Evolutionary conservation across 2,797 vertebrate species (phyloP).

Genomic region (Helostoma temminkii): DNA sequence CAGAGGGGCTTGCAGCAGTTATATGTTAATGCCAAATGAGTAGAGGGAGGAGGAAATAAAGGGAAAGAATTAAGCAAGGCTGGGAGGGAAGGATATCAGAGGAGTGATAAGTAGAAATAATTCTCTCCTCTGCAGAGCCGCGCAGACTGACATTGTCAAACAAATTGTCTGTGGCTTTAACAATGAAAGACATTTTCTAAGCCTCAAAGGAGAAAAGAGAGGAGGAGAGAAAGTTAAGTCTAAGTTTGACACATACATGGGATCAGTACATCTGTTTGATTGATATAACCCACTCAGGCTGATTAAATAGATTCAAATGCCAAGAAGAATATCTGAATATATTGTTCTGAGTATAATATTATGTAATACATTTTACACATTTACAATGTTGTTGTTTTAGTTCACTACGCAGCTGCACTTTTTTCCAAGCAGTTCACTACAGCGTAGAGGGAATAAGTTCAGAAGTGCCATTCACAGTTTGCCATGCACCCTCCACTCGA

Average conservation of each 20-base stretch:
- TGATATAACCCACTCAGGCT: background rate
- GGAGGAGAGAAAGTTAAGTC: constrained; percentile 9
- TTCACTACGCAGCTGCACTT: background rate
- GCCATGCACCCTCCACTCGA: no score
- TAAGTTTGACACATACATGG: background rate
- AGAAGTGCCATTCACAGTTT: background rate
- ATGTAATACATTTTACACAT: background rate
- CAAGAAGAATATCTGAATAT: background rate
- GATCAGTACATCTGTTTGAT: background rate
- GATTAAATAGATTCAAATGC: background rate
- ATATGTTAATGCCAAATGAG: constrained; percentile 79
- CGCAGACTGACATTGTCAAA: constrained; percentile 56
- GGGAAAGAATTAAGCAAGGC: constrained; percentile 64
- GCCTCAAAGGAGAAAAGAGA: constrained; percentile 24
- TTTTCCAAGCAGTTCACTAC: background rate
- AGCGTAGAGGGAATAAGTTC: background rate
- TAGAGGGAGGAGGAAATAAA: constrained; percentile 53
- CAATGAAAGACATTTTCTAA: constrained; percentile 55
- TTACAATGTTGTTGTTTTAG: background rate
- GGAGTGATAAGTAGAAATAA: constrained; percentile 76
- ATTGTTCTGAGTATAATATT: background rate
- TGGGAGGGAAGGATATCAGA: constrained; percentile 60
- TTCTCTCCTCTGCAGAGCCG: constrained; percentile 63
- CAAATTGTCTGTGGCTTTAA: constrained; percentile 56
- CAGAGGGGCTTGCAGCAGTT: constrained; percentile 69